These are phyloP conservation scores for Noctua comes DNA, from an alignment of 2,888 invertebrate genomes.

Conservation along the genomic window DNA sequence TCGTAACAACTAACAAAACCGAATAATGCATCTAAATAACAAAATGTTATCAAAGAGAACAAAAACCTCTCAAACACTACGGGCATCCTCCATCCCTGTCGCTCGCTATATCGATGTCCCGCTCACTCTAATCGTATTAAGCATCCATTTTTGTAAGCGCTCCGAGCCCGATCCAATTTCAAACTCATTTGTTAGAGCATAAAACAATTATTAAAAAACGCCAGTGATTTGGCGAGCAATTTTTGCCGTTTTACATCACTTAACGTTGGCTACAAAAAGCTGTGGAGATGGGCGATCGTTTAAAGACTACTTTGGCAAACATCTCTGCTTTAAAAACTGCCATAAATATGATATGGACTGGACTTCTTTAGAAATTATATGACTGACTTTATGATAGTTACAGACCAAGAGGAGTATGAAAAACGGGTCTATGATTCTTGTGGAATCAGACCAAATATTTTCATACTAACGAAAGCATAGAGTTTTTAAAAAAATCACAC, in stretches of 20 bases:
- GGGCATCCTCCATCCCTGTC: constrained; percentile 67
- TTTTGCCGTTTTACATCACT: constrained; percentile 87
- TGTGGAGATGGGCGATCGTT: constrained; percentile 47
- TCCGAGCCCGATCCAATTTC: constrained; percentile 91
- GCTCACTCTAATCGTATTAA: constrained; percentile 91
- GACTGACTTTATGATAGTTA: background rate
- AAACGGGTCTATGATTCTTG: background rate
- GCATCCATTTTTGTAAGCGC: constrained; percentile 92
- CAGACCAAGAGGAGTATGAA: background rate
- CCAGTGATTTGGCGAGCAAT: constrained; percentile 87
- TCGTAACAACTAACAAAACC: constrained; percentile 72
- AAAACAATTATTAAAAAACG: constrained; percentile 91
- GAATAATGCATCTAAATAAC: constrained; percentile 75
- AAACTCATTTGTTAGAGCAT: constrained; percentile 92
- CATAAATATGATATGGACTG: no score
- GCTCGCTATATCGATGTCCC: constrained; percentile 72
- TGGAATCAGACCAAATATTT: background rate
- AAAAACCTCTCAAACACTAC: constrained; percentile 68
- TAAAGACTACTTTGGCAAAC: background rate
- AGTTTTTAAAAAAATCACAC: background rate
- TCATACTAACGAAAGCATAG: background rate
- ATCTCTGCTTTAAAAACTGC: background rate
- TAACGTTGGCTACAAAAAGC: constrained; percentile 70
- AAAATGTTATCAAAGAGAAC: constrained; percentile 75
- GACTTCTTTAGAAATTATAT: background rate